phyloP scores from a whole-genome alignment of 2,797 vertebrate species.

The Limosa lapponica region DNA sequence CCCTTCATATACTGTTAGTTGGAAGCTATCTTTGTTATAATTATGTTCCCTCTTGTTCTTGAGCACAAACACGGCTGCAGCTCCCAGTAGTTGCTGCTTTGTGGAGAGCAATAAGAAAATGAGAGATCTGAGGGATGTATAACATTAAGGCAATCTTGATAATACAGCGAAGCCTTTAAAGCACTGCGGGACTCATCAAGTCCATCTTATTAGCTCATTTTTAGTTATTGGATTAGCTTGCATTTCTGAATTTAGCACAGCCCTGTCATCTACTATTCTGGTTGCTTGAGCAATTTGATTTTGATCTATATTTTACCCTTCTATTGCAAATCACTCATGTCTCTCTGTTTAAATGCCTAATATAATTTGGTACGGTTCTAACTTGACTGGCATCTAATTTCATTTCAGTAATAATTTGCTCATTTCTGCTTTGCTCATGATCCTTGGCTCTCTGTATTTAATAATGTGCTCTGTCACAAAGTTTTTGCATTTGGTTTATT shows the following conservation, averaged over 20 bases:
- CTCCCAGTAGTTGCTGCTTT: background rate
- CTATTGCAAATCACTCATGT: background rate
- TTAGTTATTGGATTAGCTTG: slow-evolving; percentile 36
- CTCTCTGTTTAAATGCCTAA: background rate
- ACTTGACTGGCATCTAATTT: slow-evolving; percentile 23
- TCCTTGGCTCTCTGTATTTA: background rate
- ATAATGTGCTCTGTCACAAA: background rate
- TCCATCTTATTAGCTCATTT: slow-evolving; percentile 9
- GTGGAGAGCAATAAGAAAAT: background rate
- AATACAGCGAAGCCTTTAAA: background rate
- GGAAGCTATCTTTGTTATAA: background rate
- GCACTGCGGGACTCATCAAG: background rate
- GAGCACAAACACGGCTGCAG: background rate
- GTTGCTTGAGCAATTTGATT: slow-evolving; percentile 3
- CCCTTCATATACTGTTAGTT: background rate
- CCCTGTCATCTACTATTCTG: background rate
- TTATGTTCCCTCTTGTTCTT: background rate
- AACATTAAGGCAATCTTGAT: background rate
- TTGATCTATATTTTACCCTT: slow-evolving; percentile 25
- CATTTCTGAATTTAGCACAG: background rate
- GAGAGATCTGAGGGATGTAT: background rate
- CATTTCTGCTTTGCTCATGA: background rate
- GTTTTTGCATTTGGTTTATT: background rate
- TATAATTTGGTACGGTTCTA: background rate
- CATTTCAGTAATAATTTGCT: slow-evolving; percentile 12